phyloP scores from a whole-genome alignment of 2,113 vertebrate genomes.

The Herpailurus yagouaroundi region DNA sequence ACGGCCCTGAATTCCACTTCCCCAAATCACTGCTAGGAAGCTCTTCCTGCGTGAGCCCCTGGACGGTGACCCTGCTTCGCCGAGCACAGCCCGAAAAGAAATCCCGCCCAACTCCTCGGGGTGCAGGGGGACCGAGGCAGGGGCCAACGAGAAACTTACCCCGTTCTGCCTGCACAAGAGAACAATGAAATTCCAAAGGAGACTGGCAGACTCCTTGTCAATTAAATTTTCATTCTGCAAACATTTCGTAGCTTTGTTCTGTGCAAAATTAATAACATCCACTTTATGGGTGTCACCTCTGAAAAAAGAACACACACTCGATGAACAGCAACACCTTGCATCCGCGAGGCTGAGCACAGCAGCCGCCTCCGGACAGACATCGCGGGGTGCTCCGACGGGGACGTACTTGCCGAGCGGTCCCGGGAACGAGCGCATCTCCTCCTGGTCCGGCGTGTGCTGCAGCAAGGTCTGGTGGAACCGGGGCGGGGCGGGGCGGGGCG shows the following conservation, averaged over 20 bases:
- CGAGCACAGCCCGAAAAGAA: rapidly evolving
- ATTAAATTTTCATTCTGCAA: constrained; percentile 91
- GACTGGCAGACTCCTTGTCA: constrained; percentile 94
- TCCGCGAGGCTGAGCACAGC: neutral
- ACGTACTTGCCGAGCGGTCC: constrained; percentile 96
- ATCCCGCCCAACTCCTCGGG: rapidly evolving
- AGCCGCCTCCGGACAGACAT: rapidly evolving
- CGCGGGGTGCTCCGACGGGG: rapidly evolving
- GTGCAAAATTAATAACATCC: constrained; percentile 98
- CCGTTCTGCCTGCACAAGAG: constrained; percentile 97
- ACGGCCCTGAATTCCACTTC: rapidly evolving
- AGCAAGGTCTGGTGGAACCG: constrained; percentile 88
- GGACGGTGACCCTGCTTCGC: rapidly evolving
- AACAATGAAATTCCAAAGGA: constrained; percentile 97
- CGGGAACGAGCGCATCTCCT: constrained; percentile 93
- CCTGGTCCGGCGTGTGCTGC: constrained; percentile 92
- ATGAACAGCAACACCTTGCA: rapidly evolving
- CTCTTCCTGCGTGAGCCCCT: neutral
- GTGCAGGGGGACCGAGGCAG: rapidly evolving
- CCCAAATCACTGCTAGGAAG: neutral
- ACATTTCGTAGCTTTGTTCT: constrained; percentile 93
- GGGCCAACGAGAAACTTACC: constrained; percentile 83
- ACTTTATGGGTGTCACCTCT: constrained; percentile 99
- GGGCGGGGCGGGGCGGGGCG: constrained; percentile 1
- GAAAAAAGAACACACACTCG: neutral